Base-by-base conservation (phyloP, 92 coral and sea anemone species). In the Epizoanthus stellaris region DNA sequence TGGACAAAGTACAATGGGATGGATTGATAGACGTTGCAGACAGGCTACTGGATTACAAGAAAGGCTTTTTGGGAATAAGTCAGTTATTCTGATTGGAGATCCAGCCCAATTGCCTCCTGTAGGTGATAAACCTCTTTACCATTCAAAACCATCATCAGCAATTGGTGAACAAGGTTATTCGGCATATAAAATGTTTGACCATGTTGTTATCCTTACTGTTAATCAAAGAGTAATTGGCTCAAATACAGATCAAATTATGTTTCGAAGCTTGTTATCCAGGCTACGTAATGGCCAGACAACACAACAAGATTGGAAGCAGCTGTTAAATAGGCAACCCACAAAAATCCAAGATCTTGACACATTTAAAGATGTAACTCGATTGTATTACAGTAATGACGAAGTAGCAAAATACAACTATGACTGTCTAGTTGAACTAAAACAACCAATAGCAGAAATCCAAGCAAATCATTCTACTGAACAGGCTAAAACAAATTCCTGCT, bases 41-140 rank as follows among this genome's bases (percentile, higher is more conserved):
- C 90, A 87, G 72, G 87, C 87, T 70, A 73, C 82, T 56, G 90
- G 90, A 30, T 39, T 63, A 67, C 73, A 87, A 20, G 82, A 81
- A 36, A 16, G 67, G 5, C 59, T 81, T 47, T 81, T 87, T 73
- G 89, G 90, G 47, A 80, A 87, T 23, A 87, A 71, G 62, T 87
- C 90, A 19, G 63, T 87, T 19, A 69, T 87, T 70, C 69, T 87
- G 45, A 40, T 81, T 59, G 90, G 90, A 70, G 90, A 87, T 81
- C 82, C 90, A 70, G 87, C 77, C 73, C 91, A 88, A 75, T 64
- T 82, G 57, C 91, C 91, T 70, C 87, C 87, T 61, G 91, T 82
- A 11, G 76, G 77, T 54, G 91, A 88, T 81, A 88, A 82, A 67
- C 91, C 87, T 57, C 67, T 87, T 19, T 87, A 87, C 64, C 90